These are phyloP conservation scores for Struthio camelus DNA, from an alignment of 2,113 vertebrate genomes.

Conservation along the genomic window DNA sequence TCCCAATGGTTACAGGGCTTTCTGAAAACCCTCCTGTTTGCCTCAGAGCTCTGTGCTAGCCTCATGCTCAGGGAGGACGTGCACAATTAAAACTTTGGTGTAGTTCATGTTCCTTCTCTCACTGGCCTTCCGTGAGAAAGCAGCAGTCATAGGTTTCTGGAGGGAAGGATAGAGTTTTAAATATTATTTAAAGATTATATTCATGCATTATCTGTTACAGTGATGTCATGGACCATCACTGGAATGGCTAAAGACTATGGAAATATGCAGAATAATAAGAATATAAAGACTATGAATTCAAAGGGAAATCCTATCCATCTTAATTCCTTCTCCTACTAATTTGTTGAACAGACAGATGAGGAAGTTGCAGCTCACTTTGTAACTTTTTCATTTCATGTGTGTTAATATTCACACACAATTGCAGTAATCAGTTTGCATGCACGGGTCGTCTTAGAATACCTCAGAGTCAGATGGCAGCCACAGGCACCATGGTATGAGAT, in stretches of 20 bases:
- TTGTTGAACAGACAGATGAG: neutral
- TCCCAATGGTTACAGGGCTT: neutral
- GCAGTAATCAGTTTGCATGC: neutral
- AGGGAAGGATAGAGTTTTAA: neutral
- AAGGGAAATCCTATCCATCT: neutral
- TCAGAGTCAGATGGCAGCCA: neutral
- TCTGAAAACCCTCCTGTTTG: neutral
- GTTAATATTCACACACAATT: neutral
- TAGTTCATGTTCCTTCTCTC: neutral
- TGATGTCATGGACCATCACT: neutral
- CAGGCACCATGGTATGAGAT: neutral
- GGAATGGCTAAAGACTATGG: neutral
- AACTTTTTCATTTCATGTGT: neutral
- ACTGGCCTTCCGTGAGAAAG: neutral
- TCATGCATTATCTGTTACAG: neutral
- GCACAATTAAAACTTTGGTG: neutral
- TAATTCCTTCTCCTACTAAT: neutral
- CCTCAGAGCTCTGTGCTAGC: neutral
- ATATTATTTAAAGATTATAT: no score
- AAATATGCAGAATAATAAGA: neutral
- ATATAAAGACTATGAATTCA: neutral
- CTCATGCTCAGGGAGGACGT: neutral
- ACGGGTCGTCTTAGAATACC: neutral
- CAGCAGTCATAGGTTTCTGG: neutral
- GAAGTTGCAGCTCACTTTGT: neutral